Evolutionary conservation across 2,888 invertebrate species (phyloP).

Genomic region (Horisme vitalbata): DNA sequence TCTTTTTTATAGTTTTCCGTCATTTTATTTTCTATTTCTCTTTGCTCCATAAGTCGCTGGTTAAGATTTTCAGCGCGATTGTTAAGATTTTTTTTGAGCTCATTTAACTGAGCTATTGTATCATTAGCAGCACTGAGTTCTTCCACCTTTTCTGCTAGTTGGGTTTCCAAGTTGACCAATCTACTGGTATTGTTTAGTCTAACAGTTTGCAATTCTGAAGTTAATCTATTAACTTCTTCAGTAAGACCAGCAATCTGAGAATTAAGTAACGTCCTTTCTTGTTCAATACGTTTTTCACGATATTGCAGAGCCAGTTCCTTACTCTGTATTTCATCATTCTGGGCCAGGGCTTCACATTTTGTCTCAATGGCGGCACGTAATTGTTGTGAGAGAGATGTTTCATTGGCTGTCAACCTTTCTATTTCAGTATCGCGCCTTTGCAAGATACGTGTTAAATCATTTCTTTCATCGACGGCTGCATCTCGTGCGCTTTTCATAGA

Average conservation of each 20-base stretch:
- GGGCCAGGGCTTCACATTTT: constrained; percentile 92
- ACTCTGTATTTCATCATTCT: constrained; percentile 91
- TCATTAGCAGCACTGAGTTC: constrained; percentile 89
- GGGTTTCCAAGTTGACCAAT: constrained; percentile 87
- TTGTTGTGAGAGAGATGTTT: constrained; percentile 87
- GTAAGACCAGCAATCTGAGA: constrained; percentile 91
- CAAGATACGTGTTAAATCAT: constrained; percentile 87
- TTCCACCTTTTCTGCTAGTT: constrained; percentile 90
- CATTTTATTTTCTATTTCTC: constrained; percentile 89
- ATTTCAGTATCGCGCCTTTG: constrained; percentile 89
- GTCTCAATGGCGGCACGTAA: constrained; percentile 88
- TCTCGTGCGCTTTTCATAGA: constrained; percentile 88
- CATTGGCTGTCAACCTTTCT: constrained; percentile 87
- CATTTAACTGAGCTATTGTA: constrained; percentile 86
- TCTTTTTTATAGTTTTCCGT: constrained; percentile 90
- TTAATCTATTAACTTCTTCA: constrained; percentile 90
- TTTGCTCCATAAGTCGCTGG: constrained; percentile 87
- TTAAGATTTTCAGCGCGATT: constrained; percentile 87
- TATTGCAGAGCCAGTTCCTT: constrained; percentile 90
- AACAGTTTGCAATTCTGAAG: constrained; percentile 89
- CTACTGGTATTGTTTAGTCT: constrained; percentile 86
- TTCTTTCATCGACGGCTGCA: constrained; percentile 88
- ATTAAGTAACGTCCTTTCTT: constrained; percentile 89
- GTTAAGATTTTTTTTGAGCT: constrained; percentile 86
- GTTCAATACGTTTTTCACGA: constrained; percentile 92